Evolutionary conservation across 1,140 invertebrate genomes (phyloP).

Genomic region (Manduca sexta): DNA sequence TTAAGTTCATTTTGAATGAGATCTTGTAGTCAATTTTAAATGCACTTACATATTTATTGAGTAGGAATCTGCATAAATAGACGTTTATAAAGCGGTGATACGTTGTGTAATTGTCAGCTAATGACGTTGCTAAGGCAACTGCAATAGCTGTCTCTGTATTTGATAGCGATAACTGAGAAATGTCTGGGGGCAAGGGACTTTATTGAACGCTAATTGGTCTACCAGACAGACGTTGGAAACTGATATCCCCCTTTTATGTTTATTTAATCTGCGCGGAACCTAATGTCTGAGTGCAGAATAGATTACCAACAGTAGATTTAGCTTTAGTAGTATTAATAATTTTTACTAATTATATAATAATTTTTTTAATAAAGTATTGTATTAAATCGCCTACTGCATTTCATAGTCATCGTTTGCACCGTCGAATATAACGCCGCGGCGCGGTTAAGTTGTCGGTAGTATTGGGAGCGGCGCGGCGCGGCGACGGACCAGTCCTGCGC

Average conservation of each 20-base stretch:
- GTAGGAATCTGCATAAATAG: not conserved
- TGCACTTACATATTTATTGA: no score
- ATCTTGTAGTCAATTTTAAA: no score
- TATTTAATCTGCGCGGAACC: no score
- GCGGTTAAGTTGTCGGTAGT: no score
- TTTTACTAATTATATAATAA: no score
- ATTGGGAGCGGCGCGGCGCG: conserved; percentile 57
- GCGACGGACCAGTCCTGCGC: conserved; percentile 49
- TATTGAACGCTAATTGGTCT: conserved; percentile 55
- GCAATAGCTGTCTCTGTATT: conserved; percentile 19
- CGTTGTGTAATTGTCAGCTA: conserved; percentile 46
- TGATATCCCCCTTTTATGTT: no score
- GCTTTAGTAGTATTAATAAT: no score
- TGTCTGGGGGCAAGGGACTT: conserved; percentile 48
- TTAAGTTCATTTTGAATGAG: no score
- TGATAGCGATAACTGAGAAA: conserved; percentile 45
- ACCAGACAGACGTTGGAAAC: conserved; percentile 49
- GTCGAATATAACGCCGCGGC: conserved; percentile 12
- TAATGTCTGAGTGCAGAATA: no score
- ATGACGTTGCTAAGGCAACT: conserved; percentile 37
- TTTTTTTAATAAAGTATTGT: no score
- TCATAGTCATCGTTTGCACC: conserved; percentile 14
- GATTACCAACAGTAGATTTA: no score
- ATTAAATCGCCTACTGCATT: conserved; percentile 5
- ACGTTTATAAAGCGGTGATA: conserved; percentile 11